Base-by-base conservation (phyloP, 1,140 invertebrate genomes). In the Drosophila fuyamai region DNA sequence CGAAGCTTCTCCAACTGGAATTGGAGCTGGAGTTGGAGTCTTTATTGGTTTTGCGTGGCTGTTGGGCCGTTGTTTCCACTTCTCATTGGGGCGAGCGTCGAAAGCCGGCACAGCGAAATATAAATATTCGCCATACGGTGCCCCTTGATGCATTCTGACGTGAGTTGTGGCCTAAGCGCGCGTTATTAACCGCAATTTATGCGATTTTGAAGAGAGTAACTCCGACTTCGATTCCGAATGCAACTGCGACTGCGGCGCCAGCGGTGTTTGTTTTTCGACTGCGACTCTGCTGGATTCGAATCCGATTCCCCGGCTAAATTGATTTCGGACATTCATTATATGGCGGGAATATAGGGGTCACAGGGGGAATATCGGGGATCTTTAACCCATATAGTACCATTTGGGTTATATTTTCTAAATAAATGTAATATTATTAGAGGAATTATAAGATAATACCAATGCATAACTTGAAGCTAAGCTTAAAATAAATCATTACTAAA, bases 141-240 rank as follows among this genome's bases (percentile, higher is more conserved):
- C 62, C 70, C 77, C 82, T 89, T 89, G 84, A 89, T 89, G 81
- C 84, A 84, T 89, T 81, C 54, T 89, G 84, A 89, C 84, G 88
- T 89, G 84, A 89, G 84, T 89, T 89, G 84, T 89, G 84, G 84
- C 84, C 84, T 89, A 89, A 89, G 84, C 84, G 85, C 80, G 77
- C 80, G 80, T 89, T 88, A 88, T 89, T 88, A 88, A 88, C 80
- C 84, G 60, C 84, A 89, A 89, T 89, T 89, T 84, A 89, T 89
- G 84, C 77, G 84, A 68, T 84, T 84, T 89, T 81, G 73, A 89
- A 88, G 84, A 89, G 75, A 51, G 63, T 75, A 48, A 46, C 53
- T 44, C 23, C 27, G 55, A 16, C 40, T 44, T 35, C 4, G 55
- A 7, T 12, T 16, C 8, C 27, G 46, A 7, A 36, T 32, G 56